Evolutionary conservation across 1,140 invertebrate genomes (phyloP), one percentile per base, ranked within the genome.

Genomic region (Aphidius gifuensis): DNA sequence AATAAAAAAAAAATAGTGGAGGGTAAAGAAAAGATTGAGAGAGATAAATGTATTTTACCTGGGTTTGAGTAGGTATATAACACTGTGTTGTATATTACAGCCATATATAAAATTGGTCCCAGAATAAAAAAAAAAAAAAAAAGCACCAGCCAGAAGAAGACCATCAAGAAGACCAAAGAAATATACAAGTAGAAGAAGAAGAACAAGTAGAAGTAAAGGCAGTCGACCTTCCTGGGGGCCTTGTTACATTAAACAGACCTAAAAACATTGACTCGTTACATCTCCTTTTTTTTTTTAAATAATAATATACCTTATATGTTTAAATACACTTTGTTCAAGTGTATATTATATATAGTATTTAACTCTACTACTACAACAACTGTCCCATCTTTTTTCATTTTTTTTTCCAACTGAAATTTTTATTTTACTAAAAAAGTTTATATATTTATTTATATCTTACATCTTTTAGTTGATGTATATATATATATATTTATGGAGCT

Each of bases 211-310:
- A 66, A 68, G 67, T 32, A 32, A 70, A 72, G 70, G 70, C 73
- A 61, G 67, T 73, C 71, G 74, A 75, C 74, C 74, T 76, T 75
- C 74, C 70, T 74, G 66, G 66, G 72, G 72, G 70, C 72, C 73
- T 76, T 76, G 74, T 68, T 71, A 71, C 68, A 69, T 68, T 62
- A 69, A 68, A 62, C 69, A 62, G 64, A 70, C 69, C 67, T 75
- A 69, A 75, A 71, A 73, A 72, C 71, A 73, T 71, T 46, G 54
- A 49, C 3, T 16, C n/a, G 42, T 57, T 32, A 32, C 59, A 50
- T n/a, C 49, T 60, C 58, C 46, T 47, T 45, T 51, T 64, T 42
- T 44, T 21, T 21, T 51, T 40, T 9, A 51, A 42, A 6, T 9
- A 51, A 7, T 45, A n/a, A 42, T 43, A 57, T 53, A 54, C 60